These are phyloP conservation scores for Ladona fulva DNA, from an alignment of 1,140 invertebrate species.

Conservation along the genomic window DNA sequence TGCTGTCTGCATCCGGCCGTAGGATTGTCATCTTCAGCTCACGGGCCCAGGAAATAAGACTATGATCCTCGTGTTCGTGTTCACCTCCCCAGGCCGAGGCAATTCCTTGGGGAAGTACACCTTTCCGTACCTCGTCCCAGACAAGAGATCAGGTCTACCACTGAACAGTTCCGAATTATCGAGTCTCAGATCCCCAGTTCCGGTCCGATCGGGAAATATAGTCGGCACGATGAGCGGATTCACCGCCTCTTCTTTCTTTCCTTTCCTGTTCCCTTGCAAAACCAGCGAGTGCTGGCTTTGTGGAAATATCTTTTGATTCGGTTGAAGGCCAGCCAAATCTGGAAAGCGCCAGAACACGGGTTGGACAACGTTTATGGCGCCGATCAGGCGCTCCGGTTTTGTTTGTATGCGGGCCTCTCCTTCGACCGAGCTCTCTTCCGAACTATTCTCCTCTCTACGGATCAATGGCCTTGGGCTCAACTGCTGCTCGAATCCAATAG, in stretches of 20 bases:
- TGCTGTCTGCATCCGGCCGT: too few relatives aligned
- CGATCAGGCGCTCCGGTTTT: not conserved
- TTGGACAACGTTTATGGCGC: not conserved
- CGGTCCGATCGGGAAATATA: not conserved
- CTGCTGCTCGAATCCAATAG: too few relatives aligned
- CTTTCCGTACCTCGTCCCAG: not conserved
- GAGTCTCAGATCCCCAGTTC: slow-evolving; percentile 12
- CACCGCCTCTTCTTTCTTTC: not conserved
- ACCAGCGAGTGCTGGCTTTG: not conserved
- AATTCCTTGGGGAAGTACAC: not conserved
- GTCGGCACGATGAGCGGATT: not conserved
- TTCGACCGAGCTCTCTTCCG: too few relatives aligned
- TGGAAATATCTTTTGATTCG: not conserved
- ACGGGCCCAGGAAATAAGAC: not conserved
- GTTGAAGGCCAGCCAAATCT: not conserved
- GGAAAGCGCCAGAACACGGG: not conserved
- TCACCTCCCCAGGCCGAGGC: not conserved
- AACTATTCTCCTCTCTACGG: too few relatives aligned
- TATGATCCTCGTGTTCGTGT: not conserved
- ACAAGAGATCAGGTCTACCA: not conserved
- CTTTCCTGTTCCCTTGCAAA: not conserved
- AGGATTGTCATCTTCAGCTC: not conserved
- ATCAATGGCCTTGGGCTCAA: too few relatives aligned
- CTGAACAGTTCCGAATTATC: not conserved
- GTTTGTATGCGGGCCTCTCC: not conserved